Evolutionary conservation across 2,888 invertebrate species (phyloP).

Genomic region (Tipula helvola): DNA sequence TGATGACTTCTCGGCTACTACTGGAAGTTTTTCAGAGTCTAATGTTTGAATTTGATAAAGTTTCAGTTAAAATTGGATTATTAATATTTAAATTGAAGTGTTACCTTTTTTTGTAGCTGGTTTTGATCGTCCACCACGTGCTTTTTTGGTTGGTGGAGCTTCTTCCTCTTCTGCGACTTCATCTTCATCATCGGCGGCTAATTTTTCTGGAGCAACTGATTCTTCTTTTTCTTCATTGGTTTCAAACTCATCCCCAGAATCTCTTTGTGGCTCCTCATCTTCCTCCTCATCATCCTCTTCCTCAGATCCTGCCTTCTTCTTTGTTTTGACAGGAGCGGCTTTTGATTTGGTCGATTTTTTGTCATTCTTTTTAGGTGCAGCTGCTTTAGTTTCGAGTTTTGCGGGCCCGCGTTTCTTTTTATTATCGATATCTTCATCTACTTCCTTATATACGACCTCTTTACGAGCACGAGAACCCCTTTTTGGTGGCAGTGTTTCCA

Average conservation of each 20-base stretch:
- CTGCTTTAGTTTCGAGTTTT: background rate
- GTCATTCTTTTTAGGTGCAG: background rate
- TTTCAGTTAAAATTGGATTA: background rate
- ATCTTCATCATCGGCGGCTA: background rate
- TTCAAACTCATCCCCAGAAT: background rate
- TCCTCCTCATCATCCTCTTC: constrained; percentile 15
- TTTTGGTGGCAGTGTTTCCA: background rate
- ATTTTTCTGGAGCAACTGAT: constrained; percentile 13
- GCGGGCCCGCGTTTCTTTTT: background rate
- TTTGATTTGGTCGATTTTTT: background rate
- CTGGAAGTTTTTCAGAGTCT: background rate
- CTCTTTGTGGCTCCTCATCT: constrained; percentile 9
- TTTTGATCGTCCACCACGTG: constrained; percentile 18
- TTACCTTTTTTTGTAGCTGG: constrained; percentile 23
- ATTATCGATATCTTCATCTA: background rate
- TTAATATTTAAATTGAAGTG: background rate
- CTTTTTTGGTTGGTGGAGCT: constrained; percentile 15
- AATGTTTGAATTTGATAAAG: background rate
- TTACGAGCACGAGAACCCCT: background rate
- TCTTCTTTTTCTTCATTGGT: constrained; percentile 14
- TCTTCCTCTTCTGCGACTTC: constrained; percentile 13
- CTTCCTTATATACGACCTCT: background rate
- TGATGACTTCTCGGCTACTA: background rate
- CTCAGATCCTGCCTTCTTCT: constrained; percentile 16
- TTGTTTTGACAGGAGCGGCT: background rate